Evolutionary conservation across 2,797 vertebrate species (phyloP), one percentile per base, ranked within the genome.

Genomic region (Manis javanica): DNA sequence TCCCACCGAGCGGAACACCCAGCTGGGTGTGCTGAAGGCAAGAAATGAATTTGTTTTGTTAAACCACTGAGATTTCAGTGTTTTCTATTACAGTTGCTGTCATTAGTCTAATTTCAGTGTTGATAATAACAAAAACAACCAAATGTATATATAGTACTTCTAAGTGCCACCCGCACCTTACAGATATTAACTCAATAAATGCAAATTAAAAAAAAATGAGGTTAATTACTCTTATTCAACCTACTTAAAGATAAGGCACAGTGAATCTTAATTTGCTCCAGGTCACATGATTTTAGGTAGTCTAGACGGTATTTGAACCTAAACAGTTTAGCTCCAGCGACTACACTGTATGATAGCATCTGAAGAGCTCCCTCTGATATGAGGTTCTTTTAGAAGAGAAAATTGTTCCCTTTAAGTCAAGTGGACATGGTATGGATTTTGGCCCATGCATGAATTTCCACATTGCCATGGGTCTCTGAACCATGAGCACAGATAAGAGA

Each of bases 31-130:
- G 74, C 26, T 57, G 72, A 88, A 51, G 24, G 3, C 8, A 68
- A 66, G 55, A 89, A 77, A 91, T 72, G 61, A 68, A 78, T 71
- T 88, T 90, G 11, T 69, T 46, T 64, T 66, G 23, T 94, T 96
- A 71, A 81, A 46, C 31, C 19, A 34, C 5, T 57, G 15, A 84
- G 57, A 68, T 82, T 66, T 79, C 46, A 57, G 21, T 31, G 21
- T 74, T 87, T 74, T 85, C 63, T 91, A 68, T 87, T 95, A 78
- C 0, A 49, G 31, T 55, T 92, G 31, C 78, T 90, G 77, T 26
- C 12, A 29, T 64, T 46, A 29, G 19, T 77, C 29, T 53, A 83
- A 85, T 88, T 46, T 77, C 15, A 82, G n/a, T 39, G 21, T 42
- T 82, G 37, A 29, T 53, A 87, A 79, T 61, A 64, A 53, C 8